A percentile compares a stretch with the other conserved stretches of the same genome.
Conservation (phyloP, 2,113 vertebrate species). For the Paracanthobrama guichenoti region DNA sequence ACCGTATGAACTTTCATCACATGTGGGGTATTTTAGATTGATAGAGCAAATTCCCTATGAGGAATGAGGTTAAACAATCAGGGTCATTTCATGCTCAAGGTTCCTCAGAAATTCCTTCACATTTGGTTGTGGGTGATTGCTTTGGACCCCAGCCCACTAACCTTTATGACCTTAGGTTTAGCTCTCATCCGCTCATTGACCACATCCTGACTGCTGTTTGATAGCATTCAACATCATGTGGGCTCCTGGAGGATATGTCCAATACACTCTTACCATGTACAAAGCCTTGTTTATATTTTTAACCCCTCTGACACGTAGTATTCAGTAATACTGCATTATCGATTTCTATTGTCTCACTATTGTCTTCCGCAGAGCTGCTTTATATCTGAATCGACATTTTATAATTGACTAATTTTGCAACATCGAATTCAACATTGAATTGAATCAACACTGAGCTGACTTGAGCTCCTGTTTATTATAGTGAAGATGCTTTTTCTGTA, state of each 20-base stretch:
- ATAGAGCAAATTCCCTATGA: slow-evolving; percentile 8
- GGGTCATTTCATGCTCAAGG: slow-evolving; percentile 1
- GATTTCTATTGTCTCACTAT: no score
- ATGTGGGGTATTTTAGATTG: slow-evolving; percentile 14
- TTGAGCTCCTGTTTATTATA: no score
- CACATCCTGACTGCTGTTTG: background rate
- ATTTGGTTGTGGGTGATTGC: slow-evolving; percentile 19
- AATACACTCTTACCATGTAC: background rate
- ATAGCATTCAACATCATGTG: background rate
- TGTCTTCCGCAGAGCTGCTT: no score
- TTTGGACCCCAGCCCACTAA: slow-evolving; percentile 8
- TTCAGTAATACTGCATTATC: no score
- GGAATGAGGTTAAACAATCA: slow-evolving; percentile 15
- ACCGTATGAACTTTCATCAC: background rate
- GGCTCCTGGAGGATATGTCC: background rate
- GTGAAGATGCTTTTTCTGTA: no score
- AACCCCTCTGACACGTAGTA: no score
- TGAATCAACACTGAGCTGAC: no score
- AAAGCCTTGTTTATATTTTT: background rate
- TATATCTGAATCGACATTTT: no score
- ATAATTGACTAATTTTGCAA: no score
- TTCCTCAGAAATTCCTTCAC: slow-evolving; percentile 13
- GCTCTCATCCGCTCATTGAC: background rate
- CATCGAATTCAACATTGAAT: no score
- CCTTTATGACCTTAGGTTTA: slow-evolving; percentile 14